Base-by-base conservation (phyloP, 2,888 invertebrate species). In the Amphipoea lucens region DNA sequence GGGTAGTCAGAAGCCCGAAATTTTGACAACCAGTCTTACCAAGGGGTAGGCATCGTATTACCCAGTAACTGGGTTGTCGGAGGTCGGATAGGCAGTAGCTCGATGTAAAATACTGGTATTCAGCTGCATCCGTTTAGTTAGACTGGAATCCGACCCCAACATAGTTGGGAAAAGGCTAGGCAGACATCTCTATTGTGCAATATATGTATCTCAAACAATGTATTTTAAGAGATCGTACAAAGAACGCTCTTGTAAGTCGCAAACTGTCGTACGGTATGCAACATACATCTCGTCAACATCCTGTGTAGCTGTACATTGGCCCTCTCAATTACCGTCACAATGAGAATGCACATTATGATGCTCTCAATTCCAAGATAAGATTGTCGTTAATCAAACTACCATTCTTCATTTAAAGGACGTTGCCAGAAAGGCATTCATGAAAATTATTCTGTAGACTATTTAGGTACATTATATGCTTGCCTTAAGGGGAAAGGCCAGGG, bases 331-430 rank as follows among this genome's bases (percentile, higher is more conserved):
- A 51, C 7, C 63, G 29, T 63, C 17, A 48, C 78, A 78, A 66
- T 66, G 57, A 66, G 14, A 66, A 57, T 40, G 20, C n/a, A 66
- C n/a, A 48, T 66, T 57, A 57, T 9, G 45, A 14, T 57, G 36
- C n/a, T 66, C 45, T 66, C 77, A 45, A 67, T 78, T 67, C 11
- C 40, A 23, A 29, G 29, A 60, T 60, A 7, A 12, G 17, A 48
- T 29, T 48, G 67, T 60, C 48, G 23, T 40, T 67, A 20, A 40
- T 78, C 54, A 77, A 77, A 65, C 23, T n/a, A 77, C 42, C 29
- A 77, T 57, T 67, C 67, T 40, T 66, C 66, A 57, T 45, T 45
- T 54, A 36, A 78, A 66, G 14, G 23, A 36, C 14, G 17, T 36
- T 70, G 7, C 79, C 11, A 48, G 40, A 48, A 66, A 78, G 11